A percentile compares a stretch with the other conserved stretches of the same genome.
Evolutionary conservation across 2,888 invertebrate genomes (phyloP).

Genomic region (Tanypteryx hageni): DNA sequence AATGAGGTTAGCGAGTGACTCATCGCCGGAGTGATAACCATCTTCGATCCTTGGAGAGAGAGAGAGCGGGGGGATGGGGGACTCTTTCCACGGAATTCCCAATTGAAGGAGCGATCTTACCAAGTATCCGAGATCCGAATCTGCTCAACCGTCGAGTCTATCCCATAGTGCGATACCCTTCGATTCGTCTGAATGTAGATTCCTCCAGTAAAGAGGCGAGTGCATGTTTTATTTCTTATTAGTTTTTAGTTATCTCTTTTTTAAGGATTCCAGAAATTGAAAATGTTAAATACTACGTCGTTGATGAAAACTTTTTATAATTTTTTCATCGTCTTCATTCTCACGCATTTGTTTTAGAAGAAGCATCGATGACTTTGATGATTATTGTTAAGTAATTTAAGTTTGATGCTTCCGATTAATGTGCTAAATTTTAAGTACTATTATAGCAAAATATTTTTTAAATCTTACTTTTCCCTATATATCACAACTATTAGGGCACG

Average conservation of each 20-base stretch:
- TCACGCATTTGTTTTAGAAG: too few relatives aligned
- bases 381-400: too few relatives aligned
- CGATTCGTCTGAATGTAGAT: not conserved
- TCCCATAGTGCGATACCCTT: not conserved
- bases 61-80: not conserved
- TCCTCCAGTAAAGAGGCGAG: not conserved
- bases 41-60: not conserved
- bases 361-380: too few relatives aligned
- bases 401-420: too few relatives aligned
- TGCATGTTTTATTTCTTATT: not conserved
- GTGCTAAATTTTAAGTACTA: too few relatives aligned
- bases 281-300: too few relatives aligned
- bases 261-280: too few relatives aligned
- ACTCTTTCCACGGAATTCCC: conserved; percentile 12
- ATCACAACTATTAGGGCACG: too few relatives aligned
- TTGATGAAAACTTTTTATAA: too few relatives aligned
- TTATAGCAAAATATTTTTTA: too few relatives aligned
- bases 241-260: not conserved
- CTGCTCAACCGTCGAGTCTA: not conserved
- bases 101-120: not conserved
- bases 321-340: too few relatives aligned
- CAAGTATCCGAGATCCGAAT: conserved; percentile 42
- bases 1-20: conserved; percentile 45
- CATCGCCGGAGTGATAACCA: conserved; percentile 40
- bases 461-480: too few relatives aligned